phyloP scores from a whole-genome alignment of 2,113 vertebrate genomes.

The Dolichotis patagonum region DNA sequence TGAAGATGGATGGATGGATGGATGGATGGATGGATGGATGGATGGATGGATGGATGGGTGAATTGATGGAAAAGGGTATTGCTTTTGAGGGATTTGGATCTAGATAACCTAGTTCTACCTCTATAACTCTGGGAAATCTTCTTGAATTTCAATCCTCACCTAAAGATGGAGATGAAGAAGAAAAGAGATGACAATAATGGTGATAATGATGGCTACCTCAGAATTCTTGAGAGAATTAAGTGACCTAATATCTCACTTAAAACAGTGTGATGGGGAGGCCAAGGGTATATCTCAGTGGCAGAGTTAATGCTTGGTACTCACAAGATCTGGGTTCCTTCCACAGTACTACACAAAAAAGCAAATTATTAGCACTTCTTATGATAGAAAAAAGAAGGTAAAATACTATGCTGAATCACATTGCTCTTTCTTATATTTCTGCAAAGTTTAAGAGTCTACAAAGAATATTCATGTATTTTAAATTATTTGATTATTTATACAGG shows the following conservation, averaged over 20 bases:
- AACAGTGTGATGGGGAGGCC: background rate
- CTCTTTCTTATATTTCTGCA: constrained; percentile 29
- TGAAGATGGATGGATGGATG: background rate
- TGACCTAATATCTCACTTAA: background rate
- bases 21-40: background rate
- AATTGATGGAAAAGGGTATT: background rate
- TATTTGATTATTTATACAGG: background rate
- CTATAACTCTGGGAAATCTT: background rate
- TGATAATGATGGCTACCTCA: background rate
- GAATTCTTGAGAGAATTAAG: background rate
- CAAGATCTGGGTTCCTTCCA: background rate
- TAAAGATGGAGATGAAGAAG: background rate
- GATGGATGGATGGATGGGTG: background rate
- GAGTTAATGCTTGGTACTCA: background rate
- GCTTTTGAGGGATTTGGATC: background rate
- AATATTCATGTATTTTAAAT: background rate
- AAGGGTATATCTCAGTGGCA: background rate
- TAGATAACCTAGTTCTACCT: background rate
- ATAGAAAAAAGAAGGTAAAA: constrained; percentile 5
- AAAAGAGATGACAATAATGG: background rate
- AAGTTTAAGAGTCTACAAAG: background rate
- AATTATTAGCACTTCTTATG: background rate
- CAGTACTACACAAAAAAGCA: background rate
- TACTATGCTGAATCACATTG: background rate
- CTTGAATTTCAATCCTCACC: background rate